Evolutionary conservation across 30 jellyfish, hydroid and myxozoan species (phyloP), one percentile per base, ranked within the genome.

Genomic region (Pelagia noctiluca): DNA sequence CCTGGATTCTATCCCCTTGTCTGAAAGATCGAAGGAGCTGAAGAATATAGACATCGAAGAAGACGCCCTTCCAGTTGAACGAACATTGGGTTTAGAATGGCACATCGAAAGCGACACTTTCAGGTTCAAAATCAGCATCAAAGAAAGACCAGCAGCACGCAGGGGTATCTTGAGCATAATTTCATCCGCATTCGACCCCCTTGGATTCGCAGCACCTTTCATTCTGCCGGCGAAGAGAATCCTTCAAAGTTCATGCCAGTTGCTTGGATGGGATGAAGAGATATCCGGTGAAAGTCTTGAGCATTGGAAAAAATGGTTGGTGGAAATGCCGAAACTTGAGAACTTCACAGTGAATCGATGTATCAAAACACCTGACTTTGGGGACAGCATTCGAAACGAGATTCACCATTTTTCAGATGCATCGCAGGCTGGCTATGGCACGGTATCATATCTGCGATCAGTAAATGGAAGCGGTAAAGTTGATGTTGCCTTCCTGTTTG

Each of bases 1-100:
- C 23, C 36, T 66, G 25, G 75, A 37, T 0, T 12, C 84, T 57
- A 85, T 71, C 19, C 84, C 32, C 7, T 28, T 2, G 10, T 16
- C 78, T 31, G 82, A 82, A 68, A 37, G 74, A 29, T 50, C 92
- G 25, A 69, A 50, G 87, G 75, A 67, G 19, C 38, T 82, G 86
- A 42, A 49, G 22, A 69, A 33, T 24, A 32, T 82, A 12, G 21
- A 54, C 19, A 76, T 35, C 22, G 72, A 76, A 57, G 35, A 29
- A 24, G 53, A 60, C 22, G 21, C 37, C 88, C 78, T 61, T 4
- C 84, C 84, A 10, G 36, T 21, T 26, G 84, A 32, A 24, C 35
- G 90, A 60, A 64, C 95, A 18, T 35, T 75, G 68, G 90, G 95
- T 22, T 11, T 61, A 35, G 69, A 72, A 49, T 85, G 95, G 95